These are phyloP conservation scores for Hestina assimilis DNA, from an alignment of 1,140 invertebrate genomes.

Conservation along the genomic window DNA sequence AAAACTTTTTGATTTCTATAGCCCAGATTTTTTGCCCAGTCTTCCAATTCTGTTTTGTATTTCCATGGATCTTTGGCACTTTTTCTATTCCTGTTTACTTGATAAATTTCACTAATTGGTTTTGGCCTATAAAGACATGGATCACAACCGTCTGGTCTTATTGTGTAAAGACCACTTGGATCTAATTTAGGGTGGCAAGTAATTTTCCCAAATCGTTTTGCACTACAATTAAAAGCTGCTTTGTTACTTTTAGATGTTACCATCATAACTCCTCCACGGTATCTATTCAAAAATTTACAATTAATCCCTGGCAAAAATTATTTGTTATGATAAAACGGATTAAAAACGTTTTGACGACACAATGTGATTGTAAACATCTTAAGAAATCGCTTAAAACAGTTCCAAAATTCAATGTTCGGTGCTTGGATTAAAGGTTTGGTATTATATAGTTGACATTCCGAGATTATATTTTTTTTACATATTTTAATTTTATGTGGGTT, in stretches of 20 bases:
- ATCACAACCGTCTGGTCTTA: constrained; percentile 49
- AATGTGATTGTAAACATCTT: too few species aligned
- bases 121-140: constrained; percentile 56
- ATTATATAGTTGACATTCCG: too few species aligned
- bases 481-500: too few species aligned
- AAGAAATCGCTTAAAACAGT: too few species aligned
- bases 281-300: too few species aligned
- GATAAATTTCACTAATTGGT: constrained; percentile 40
- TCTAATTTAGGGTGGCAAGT: constrained; percentile 60
- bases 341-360: too few species aligned
- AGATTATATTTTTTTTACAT: too few species aligned
- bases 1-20: constrained; percentile 64
- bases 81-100: constrained; percentile 40
- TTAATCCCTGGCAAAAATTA: too few species aligned
- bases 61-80: constrained; percentile 53
- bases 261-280: too few species aligned
- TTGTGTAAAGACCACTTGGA: constrained; percentile 48
- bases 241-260: not conserved
- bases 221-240: constrained; percentile 37
- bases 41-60: constrained; percentile 62
- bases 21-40: constrained; percentile 64
- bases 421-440: too few species aligned
- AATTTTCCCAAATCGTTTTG: constrained; percentile 53
- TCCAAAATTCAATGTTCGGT: too few species aligned
- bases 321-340: too few species aligned